Conservation (phyloP, 2,888 invertebrate genomes). For the Dicyrtomina minuta region DNA sequence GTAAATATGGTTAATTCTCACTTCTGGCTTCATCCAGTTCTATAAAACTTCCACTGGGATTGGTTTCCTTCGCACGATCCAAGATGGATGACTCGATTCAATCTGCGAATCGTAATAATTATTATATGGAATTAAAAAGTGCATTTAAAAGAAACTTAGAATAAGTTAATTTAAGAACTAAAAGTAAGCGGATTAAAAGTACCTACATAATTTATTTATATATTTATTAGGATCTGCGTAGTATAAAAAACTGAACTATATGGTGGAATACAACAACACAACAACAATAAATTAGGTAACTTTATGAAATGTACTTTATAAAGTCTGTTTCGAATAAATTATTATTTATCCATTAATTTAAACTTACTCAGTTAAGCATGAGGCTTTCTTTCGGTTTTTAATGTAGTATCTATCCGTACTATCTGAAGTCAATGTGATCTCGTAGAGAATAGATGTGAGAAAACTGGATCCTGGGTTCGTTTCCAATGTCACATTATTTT, state of each 20-base stretch:
- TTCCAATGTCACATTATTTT: conserved; percentile 10
- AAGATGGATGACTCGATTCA: not conserved
- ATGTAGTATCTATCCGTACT: not conserved
- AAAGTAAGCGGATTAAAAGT: too few species aligned
- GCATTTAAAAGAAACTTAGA: not conserved
- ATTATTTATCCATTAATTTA: not conserved
- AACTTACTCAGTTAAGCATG: conserved; percentile 6
- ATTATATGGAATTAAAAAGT: too few species aligned
- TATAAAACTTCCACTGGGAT: conserved; percentile 7
- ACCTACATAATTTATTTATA: too few species aligned
- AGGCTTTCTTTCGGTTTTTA: not conserved
- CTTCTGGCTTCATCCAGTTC: conserved; percentile 9
- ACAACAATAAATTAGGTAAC: too few species aligned
- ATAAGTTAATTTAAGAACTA: too few species aligned
- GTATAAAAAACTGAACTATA: too few species aligned
- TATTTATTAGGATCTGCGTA: too few species aligned
- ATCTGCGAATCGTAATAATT: not conserved
- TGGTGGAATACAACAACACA: too few species aligned
- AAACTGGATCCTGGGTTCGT: not conserved
- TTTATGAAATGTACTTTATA: not conserved
- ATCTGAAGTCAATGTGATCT: not conserved
- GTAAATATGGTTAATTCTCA: too few species aligned
- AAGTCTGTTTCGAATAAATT: too few species aligned
- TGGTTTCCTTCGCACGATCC: not conserved
- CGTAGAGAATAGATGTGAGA: conserved; percentile 3